Base-by-base conservation (phyloP, 2,113 vertebrate species). In the Tragelaphus imberbis region DNA sequence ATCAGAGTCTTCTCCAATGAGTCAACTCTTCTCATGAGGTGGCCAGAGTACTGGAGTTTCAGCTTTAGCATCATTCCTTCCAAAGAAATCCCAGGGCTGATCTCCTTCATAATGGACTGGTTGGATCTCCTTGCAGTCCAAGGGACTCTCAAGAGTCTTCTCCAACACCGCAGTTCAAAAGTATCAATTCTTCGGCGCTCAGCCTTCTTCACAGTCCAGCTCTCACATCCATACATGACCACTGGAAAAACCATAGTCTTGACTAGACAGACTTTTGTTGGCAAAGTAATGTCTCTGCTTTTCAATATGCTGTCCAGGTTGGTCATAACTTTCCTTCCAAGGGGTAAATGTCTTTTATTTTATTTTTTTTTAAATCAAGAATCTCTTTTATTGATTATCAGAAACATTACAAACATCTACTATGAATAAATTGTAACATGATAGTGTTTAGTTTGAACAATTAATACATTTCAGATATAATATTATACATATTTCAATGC, bases 181-280 rank as follows among this genome's bases (percentile, higher is more conserved):
- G 30, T 7, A n/a, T n/a, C 30, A 33, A 33, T 65, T n/a, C 63
- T n/a, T 65, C 2, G 0, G 63, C 1, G 0, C 63, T 65, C 63
- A 68, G 8, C 16, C 10, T n/a, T 68, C 65, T 68, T 68, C 10
- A n/a, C 19, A 36, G 33, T 68, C 65, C 2, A 2, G 19, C 65
- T n/a, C 63, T 68, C 16, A 4, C 33, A 68, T 68, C 65, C 33
- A n/a, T 36, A 68, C 65, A 19, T 68, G 17, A 68, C 65, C 0
- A 68, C 17, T 10, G 33, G 65, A 36, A 68, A 68, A 68, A 19
- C 65, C 16, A 0, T 68, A 68, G 65, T 16, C 8, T 68, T 68
- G 7, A 36, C 33, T 68, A 68, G 65, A n/a, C 1, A 4, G 17
- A 68, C 8, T 33, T 68, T n/a, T n/a, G 33, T 68, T n/a, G 33